A percentile compares a stretch with the other conserved stretches of the same genome.
phyloP scores from a whole-genome alignment of 1,140 invertebrate genomes.

The Homalodisca vitripennis region DNA sequence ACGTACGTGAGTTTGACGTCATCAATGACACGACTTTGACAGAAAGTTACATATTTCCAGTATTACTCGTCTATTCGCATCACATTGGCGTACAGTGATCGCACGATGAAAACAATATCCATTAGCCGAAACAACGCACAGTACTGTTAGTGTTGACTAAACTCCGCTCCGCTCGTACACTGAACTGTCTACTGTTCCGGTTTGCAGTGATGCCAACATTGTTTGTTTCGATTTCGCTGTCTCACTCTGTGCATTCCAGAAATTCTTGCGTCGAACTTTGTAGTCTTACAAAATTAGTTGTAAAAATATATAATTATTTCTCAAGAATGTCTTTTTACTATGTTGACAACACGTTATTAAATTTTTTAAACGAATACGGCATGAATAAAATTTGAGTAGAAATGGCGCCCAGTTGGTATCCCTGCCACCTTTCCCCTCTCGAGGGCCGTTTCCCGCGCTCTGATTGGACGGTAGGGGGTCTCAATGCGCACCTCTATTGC shows the following conservation, averaged over 20 bases:
- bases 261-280: neutral
- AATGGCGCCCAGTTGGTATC: neutral
- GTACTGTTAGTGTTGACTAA: constrained; percentile 1
- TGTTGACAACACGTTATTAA: too few species aligned
- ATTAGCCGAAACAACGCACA: constrained; percentile 2
- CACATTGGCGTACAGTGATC: neutral
- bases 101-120: neutral
- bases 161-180: constrained; percentile 18
- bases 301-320: too few species aligned
- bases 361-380: too few species aligned
- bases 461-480: constrained; percentile 13
- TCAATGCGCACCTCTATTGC: constrained; percentile 21
- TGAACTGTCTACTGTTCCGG: constrained; percentile 24
- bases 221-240: neutral
- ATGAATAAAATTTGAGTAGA: too few species aligned
- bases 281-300: too few species aligned
- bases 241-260: neutral
- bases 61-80: neutral
- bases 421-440: constrained; percentile 10
- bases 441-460: neutral
- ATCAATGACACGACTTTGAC: neutral
- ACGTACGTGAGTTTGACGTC: constrained; percentile 2
- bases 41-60: neutral
- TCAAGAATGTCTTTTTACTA: too few species aligned
- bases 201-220: neutral